Evolutionary conservation across 2,113 vertebrate genomes (phyloP), one percentile per base, ranked within the genome.

Genomic region (Excalfactoria chinensis): DNA sequence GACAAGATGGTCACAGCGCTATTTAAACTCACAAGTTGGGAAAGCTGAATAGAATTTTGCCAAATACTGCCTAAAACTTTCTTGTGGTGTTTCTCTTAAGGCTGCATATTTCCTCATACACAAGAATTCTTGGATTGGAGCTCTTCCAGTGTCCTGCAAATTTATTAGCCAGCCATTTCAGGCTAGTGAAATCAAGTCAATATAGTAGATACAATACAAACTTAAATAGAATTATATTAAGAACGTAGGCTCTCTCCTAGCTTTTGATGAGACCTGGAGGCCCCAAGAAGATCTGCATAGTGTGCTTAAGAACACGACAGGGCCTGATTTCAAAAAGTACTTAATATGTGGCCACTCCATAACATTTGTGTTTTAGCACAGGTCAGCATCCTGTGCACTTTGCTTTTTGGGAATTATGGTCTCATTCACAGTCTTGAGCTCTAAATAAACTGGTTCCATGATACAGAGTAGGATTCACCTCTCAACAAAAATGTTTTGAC

Each of bases 81-180:
- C 70, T 43, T 53, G 14, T 32, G 32, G 35, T 63, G 48, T 48
- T 80, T 68, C 48, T 73, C 73, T 77, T 64, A 55, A 60, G 20
- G 15, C 63, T 87, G 37, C 13, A 4, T 81, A 41, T 80, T 79
- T 84, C 20, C 28, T 86, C 35, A 9, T 66, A 30, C 17, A 71
- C 56, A 73, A 89, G 49, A 11, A 17, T 71, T 66, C 35, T 67
- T 67, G 81, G 62, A 46, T 10, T 56, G 22, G 62, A 79, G 14
- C 35, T 62, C 44, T 74, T 70, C 56, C 23, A 74, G 35, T 11
- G 9, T 62, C 13, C 35, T 51, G 44, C 28, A 83, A 22, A 62
- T 86, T 78, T 93, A 83, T 88, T 86, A 88, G 41, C 51, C 40
- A 74, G 28, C 19, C 13, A 35, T 86, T 93, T 60, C 74, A 88